These are phyloP conservation scores for Apteryx owenii DNA, from an alignment of 2,113 vertebrate species.

Conservation along the genomic window DNA sequence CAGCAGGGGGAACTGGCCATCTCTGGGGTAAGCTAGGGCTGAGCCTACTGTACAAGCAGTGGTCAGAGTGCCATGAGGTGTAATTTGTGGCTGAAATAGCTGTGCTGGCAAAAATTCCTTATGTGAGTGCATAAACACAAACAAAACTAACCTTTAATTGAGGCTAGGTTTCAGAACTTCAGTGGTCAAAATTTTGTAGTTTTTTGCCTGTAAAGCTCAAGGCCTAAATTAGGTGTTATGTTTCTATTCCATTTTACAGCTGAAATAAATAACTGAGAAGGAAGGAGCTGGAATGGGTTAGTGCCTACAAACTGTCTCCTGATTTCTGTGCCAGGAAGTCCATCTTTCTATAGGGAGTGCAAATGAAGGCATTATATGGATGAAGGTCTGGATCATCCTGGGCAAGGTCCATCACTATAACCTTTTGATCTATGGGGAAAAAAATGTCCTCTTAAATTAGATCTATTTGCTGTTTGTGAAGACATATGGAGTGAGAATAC, in stretches of 20 bases:
- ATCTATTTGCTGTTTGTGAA: slow-evolving; percentile 66
- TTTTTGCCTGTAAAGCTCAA: not conserved
- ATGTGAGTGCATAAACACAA: too few species aligned
- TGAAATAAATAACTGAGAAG: not conserved
- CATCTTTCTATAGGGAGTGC: not conserved
- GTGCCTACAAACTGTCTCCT: not conserved
- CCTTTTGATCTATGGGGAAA: slow-evolving; percentile 8
- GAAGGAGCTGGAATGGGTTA: not conserved
- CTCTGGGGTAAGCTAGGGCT: not conserved
- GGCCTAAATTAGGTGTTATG: not conserved
- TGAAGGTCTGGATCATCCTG: not conserved
- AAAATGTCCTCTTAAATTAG: not conserved
- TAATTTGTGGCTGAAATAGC: not conserved
- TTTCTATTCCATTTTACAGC: not conserved
- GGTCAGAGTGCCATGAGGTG: not conserved
- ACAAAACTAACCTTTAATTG: not conserved
- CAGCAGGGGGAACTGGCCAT: not conserved
- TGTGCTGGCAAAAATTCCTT: not conserved
- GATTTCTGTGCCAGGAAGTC: not conserved
- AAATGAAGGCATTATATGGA: slow-evolving; percentile 10
- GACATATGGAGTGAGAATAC: slow-evolving; percentile 56
- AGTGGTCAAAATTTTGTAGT: not conserved
- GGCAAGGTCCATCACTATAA: not conserved
- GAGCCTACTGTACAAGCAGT: not conserved
- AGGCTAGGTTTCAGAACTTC: not conserved